Conservation (phyloP, 1,140 invertebrate species). For the Eubasilissa regina region DNA sequence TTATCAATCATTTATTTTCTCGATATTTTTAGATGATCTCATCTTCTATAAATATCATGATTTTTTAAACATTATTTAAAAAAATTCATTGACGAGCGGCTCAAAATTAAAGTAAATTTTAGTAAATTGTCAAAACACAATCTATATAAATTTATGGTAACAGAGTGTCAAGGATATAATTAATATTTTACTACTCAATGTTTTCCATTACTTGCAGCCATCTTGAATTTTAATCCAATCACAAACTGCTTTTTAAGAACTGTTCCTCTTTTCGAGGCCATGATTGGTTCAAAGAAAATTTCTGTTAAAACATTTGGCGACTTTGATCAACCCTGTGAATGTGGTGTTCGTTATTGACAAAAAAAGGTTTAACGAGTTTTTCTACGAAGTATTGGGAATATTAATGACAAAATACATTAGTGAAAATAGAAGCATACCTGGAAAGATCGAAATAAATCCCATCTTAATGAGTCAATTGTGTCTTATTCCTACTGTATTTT, state of each 20-base stretch:
- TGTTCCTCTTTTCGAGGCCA: neutral
- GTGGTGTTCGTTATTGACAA: neutral
- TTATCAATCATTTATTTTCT: no score
- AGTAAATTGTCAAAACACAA: no score
- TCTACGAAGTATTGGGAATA: neutral
- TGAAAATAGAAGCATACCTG: neutral
- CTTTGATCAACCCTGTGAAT: neutral
- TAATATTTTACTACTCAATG: no score
- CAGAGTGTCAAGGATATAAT: no score
- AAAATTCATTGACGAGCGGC: no score
- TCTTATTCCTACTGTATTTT: neutral
- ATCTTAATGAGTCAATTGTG: neutral
- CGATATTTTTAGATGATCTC: no score
- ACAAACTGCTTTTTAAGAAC: neutral
- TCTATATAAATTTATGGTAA: no score
- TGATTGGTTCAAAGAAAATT: neutral
- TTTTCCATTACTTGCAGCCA: neutral
- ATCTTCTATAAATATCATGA: no score
- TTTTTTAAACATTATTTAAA: no score
- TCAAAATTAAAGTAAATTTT: no score
- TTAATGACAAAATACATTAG: slow-evolving; percentile 16
- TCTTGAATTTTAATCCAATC: slow-evolving; percentile 3
- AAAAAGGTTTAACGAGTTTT: neutral
- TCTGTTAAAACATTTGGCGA: no score
- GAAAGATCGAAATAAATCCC: neutral